Evolutionary conservation across 64 coral and sea anemone species (phyloP), one percentile per base, ranked within the genome.

Genomic region (Cladopsammia gracilis): DNA sequence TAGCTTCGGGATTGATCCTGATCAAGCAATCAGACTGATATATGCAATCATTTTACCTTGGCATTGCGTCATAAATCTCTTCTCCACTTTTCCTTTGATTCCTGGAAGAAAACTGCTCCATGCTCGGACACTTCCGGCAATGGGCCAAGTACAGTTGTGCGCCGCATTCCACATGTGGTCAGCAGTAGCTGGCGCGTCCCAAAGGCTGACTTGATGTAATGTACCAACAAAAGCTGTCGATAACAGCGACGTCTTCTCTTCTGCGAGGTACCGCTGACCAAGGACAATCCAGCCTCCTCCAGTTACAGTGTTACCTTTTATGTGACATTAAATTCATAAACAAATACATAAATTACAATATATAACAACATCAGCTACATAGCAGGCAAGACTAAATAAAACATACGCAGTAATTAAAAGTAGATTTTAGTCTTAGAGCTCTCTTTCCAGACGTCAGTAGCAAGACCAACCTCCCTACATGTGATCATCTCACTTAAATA

Each of bases 111-210:
- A 93, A n/a, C 64, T 78, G 25, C 75, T 71, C 92, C 92, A 93
- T 20, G 92, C 66, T 25, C 83, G 23, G 7, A 87, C 48, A 54
- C 83, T 71, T 25, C 92, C 92, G 12, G 73, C 48, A 42, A 93
- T 65, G 6, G 92, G 83, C 84, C 84, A 87, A 12, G 24, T 61
- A 25, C 92, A 93, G 47, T 79, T 88, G 16, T 93, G 92, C 10
- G 92, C 92, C 10, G 76, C 85, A 26, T 93, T 93, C 92, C 92
- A 93, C 92, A 93, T 81, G 24, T 88, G 74, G 10, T 77, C 57
- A 3, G 46, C 11, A 23, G 22, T 88, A 61, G 73, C 83, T 72
- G 64, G 57, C 24, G 59, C 76, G 53, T 79, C 53, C 92, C 92
- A 93, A 47, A 93, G 48, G 65, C 77, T 87, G 59, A 93, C 83